phyloP scores from a whole-genome alignment of 2,797 vertebrate species.

The Silurus lanzhouensis region DNA sequence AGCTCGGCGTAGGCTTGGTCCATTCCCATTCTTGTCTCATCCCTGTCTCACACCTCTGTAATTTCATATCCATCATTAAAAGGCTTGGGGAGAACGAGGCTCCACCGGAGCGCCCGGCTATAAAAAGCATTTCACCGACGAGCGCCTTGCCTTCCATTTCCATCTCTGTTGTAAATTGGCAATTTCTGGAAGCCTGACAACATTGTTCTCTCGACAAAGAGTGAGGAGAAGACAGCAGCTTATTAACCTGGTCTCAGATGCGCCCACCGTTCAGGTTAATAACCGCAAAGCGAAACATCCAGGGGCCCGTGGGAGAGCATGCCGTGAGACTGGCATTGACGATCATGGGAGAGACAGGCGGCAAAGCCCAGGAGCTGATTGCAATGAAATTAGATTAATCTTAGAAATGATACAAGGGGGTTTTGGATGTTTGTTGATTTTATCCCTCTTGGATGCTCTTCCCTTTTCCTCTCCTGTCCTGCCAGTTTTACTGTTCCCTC shows the following conservation, averaged over 20 bases:
- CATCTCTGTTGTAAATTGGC: slow-evolving; percentile 61
- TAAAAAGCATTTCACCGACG: slow-evolving; percentile 57
- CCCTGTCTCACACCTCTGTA: slow-evolving; percentile 56
- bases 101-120: slow-evolving; percentile 49
- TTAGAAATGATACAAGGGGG: slow-evolving; percentile 54
- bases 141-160: slow-evolving; percentile 58
- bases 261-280: slow-evolving; percentile 59
- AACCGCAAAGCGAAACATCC: slow-evolving; percentile 57
- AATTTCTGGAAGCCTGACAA: slow-evolving; percentile 63
- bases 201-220: slow-evolving; percentile 60
- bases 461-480: slow-evolving; percentile 1
- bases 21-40: slow-evolving; percentile 58
- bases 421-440: slow-evolving; percentile 45
- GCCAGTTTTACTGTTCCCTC: slow-evolving; percentile 22
- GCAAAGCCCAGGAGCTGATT: slow-evolving; percentile 52
- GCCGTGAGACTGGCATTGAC: slow-evolving; percentile 47
- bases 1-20: slow-evolving; percentile 38
- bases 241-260: slow-evolving; percentile 61
- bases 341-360: slow-evolving; percentile 48
- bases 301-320: slow-evolving; percentile 42
- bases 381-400: slow-evolving; percentile 59
- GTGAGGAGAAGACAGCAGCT: slow-evolving; percentile 59
- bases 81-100: slow-evolving; percentile 54
- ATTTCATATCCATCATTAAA: slow-evolving; percentile 62
- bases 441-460: slow-evolving; percentile 58